phyloP scores from a whole-genome alignment of 2,888 invertebrate species.

The Noctua pronuba region DNA sequence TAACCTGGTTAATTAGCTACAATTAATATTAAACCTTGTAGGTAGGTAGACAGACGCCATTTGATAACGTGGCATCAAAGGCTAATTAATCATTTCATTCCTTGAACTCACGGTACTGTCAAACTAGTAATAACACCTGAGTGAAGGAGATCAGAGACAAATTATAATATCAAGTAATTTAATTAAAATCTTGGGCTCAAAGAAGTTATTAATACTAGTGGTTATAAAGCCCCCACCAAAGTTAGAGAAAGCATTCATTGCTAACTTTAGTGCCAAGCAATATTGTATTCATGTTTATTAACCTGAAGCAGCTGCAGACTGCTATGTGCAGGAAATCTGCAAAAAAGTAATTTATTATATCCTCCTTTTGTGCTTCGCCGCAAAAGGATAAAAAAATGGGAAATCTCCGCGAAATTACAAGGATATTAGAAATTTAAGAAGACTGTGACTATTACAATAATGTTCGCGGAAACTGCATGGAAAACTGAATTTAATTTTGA shows the following conservation, averaged over 20 bases:
- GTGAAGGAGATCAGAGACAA: not conserved
- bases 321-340: not conserved
- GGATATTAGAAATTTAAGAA: conserved; percentile 7
- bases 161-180: conserved; percentile 6
- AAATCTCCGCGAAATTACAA: conserved; percentile 20
- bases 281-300: not conserved
- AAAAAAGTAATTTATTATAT: not conserved
- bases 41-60: not conserved
- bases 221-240: conserved; percentile 6
- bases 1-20: conserved; percentile 30
- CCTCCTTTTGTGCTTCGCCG: not conserved
- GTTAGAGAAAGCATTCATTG: conserved; percentile 17
- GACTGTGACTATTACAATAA: not conserved
- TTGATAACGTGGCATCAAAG: conserved; percentile 24
- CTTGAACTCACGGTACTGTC: not conserved
- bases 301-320: too few species aligned
- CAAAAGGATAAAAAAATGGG: not conserved
- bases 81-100: conserved; percentile 25
- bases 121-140: conserved; percentile 11
- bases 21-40: conserved; percentile 29
- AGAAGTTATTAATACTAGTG: conserved; percentile 16
- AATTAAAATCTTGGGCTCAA: conserved; percentile 14
- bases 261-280: not conserved
- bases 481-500: conserved; percentile 4
- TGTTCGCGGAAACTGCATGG: not conserved